These are phyloP conservation scores for Nicator chloris DNA, from an alignment of 2,113 vertebrate species.

Conservation along the genomic window DNA sequence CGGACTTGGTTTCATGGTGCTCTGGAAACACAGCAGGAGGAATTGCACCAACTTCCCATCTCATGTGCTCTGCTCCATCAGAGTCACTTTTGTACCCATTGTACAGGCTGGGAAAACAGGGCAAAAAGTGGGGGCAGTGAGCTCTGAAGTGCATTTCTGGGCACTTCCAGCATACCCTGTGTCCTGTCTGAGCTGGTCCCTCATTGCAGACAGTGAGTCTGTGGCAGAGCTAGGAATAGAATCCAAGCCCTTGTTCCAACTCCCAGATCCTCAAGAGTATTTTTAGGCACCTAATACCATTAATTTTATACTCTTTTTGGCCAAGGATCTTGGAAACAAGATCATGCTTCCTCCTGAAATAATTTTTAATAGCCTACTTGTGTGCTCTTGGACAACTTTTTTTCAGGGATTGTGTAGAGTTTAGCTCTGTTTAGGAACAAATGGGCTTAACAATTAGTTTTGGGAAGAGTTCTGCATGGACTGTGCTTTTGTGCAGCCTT, in stretches of 20 bases:
- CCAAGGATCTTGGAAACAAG: conserved; percentile 20
- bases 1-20: background rate
- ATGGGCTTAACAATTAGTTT: background rate
- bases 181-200: background rate
- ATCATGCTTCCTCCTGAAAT: conserved; percentile 22
- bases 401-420: background rate
- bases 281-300: conserved; percentile 60
- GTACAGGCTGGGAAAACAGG: background rate
- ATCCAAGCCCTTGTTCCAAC: conserved; percentile 30
- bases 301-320: conserved; percentile 53
- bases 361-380: background rate
- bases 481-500: background rate
- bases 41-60: background rate
- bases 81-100: background rate
- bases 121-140: background rate
- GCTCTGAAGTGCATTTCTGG: background rate
- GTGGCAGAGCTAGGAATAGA: conserved; percentile 47
- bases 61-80: background rate
- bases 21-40: background rate
- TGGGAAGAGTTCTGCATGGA: background rate
- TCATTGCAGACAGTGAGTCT: background rate
- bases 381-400: background rate
- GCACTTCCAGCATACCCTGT: background rate
- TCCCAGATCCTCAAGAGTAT: conserved; percentile 42
- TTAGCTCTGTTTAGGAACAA: background rate